Evolutionary conservation across 2,113 vertebrate genomes (phyloP).

Genomic region (Pygoscelis adeliae): DNA sequence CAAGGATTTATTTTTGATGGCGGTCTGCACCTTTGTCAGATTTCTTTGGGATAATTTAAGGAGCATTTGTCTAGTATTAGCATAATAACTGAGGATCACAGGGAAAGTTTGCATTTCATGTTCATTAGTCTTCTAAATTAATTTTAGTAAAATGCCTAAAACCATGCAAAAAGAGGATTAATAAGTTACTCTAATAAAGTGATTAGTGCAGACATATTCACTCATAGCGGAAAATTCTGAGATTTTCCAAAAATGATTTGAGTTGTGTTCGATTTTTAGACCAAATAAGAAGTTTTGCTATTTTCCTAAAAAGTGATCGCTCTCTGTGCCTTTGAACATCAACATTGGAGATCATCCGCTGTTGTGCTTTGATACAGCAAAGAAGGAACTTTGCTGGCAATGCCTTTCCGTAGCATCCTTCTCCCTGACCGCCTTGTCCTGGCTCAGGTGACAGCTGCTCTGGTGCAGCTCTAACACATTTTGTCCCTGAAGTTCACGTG

Average conservation of each 20-base stretch:
- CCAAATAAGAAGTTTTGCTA: not conserved
- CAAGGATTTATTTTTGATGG: not conserved
- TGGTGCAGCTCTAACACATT: accelerated
- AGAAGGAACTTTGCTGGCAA: not conserved
- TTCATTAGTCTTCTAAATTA: slow-evolving; percentile 38
- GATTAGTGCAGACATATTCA: not conserved
- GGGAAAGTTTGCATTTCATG: slow-evolving; percentile 12
- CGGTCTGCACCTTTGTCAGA: not conserved
- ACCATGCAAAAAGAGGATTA: not conserved
- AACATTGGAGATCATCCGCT: accelerated
- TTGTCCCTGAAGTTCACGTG: not conserved
- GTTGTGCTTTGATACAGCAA: not conserved
- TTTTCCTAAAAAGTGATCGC: not conserved
- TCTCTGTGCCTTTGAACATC: not conserved
- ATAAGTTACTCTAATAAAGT: not conserved
- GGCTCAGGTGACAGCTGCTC: not conserved
- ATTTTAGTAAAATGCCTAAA: slow-evolving; percentile 42
- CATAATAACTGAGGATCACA: not conserved
- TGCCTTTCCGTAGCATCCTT: not conserved
- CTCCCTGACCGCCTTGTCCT: not conserved
- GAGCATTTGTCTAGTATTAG: not conserved
- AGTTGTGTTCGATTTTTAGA: not conserved
- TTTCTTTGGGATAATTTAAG: slow-evolving; percentile 14
- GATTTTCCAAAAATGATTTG: not conserved
- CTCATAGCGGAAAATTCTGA: not conserved